A percentile compares a stretch with the other conserved stretches of the same genome.
Conservation (phyloP, 2,113 vertebrate genomes). For the Conger conger region DNA sequence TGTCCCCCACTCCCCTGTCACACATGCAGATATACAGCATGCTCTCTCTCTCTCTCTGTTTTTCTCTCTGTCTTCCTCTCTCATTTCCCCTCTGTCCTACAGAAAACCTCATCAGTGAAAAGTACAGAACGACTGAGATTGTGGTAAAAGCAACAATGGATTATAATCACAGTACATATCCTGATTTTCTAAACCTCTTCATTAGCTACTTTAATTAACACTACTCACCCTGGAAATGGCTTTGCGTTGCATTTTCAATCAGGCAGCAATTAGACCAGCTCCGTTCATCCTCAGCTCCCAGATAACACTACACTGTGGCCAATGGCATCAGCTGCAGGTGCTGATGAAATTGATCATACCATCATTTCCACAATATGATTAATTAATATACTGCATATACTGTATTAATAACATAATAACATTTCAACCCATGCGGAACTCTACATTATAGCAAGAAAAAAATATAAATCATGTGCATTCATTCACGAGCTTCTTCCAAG, state of each 20-base stretch:
- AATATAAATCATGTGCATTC: not conserved
- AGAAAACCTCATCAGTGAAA: not conserved
- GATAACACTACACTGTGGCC: not conserved
- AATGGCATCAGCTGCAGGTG: not conserved
- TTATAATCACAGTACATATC: slow-evolving; percentile 26
- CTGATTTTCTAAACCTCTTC: slow-evolving; percentile 16
- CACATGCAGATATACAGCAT: not conserved
- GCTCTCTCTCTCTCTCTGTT: no score
- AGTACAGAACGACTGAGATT: not conserved
- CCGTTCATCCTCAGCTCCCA: not conserved
- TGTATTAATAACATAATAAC: not conserved
- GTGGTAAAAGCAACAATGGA: slow-evolving; percentile 17
- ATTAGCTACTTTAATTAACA: slow-evolving; percentile 26
- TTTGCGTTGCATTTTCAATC: slow-evolving; percentile 5
- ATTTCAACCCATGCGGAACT: not conserved
- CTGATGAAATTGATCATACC: not conserved
- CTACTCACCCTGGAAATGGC: not conserved
- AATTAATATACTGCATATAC: not conserved
- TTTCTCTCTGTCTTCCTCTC: no score
- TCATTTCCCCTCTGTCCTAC: not conserved
- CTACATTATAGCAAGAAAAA: not conserved
- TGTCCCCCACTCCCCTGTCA: not conserved
- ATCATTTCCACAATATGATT: not conserved
- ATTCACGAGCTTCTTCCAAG: not conserved
- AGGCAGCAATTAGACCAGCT: not conserved